Evolutionary conservation across 2,888 invertebrate species (phyloP).

Genomic region (Polietes domitor): DNA sequence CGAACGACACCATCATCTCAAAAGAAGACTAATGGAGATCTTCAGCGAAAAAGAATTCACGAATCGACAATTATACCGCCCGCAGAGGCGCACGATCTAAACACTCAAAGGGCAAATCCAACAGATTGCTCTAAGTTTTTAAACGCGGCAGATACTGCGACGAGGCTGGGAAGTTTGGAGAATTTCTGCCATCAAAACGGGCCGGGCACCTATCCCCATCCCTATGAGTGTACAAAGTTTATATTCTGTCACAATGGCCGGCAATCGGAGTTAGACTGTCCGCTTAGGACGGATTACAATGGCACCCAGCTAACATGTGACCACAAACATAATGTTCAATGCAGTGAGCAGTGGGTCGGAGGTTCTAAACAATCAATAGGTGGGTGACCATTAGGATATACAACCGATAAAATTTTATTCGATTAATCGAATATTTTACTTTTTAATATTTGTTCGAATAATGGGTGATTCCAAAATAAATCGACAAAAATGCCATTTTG

Average conservation of each 20-base stretch:
- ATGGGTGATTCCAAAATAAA: no score
- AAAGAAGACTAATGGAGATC: no score
- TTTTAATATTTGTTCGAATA: no score
- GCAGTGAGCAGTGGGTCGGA: neutral
- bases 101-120: neutral
- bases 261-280: neutral
- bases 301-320: neutral
- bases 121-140: neutral
- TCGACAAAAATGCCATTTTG: no score
- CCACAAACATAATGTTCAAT: neutral
- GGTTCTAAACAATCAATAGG: neutral
- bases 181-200: neutral
- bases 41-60: no score
- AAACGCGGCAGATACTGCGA: no score
- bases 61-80: neutral
- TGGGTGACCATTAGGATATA: no score
- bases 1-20: no score
- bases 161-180: neutral
- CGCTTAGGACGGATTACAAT: neutral
- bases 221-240: slow-evolving; percentile 13
- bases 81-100: neutral
- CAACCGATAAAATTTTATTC: no score
- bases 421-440: no score
- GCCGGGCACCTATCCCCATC: neutral
- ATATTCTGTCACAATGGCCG: neutral